phyloP scores from a whole-genome alignment of 2,797 vertebrate genomes.

The Protonibea diacanthus region DNA sequence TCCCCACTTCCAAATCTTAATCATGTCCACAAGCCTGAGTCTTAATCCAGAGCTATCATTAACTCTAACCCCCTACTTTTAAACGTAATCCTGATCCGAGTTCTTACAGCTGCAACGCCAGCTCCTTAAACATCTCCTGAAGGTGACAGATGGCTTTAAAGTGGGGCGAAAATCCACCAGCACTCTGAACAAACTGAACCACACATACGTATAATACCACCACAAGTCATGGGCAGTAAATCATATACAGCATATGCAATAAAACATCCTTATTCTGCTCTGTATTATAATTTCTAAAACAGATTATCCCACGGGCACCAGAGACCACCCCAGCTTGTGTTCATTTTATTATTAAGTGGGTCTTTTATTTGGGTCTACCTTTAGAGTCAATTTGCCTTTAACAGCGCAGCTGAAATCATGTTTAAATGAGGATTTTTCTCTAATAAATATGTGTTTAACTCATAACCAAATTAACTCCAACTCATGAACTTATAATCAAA shows the following conservation, averaged over 20 bases:
- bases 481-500: background rate
- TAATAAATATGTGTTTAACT: background rate
- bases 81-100: background rate
- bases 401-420: background rate
- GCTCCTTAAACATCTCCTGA: background rate
- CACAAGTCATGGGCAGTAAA: background rate
- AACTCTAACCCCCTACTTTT: background rate
- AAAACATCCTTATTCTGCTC: background rate
- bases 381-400: background rate
- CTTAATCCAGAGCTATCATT: background rate
- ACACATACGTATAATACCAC: background rate
- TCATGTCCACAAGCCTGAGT: background rate
- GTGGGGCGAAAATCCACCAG: background rate
- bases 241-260: background rate
- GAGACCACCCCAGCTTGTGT: too few relatives aligned
- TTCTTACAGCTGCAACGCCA: background rate
- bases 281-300: background rate
- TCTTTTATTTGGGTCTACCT: background rate
- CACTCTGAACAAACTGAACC: background rate
- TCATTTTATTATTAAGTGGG: background rate
- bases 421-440: background rate
- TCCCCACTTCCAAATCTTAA: background rate
- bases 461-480: background rate
- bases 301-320: background rate
- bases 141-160: background rate